Percentiles rank a stretch among this genome's conserved stretches.
These are phyloP conservation scores for Rattus rattus DNA, from an alignment of 2,113 vertebrate genomes.

Conservation along the genomic window DNA sequence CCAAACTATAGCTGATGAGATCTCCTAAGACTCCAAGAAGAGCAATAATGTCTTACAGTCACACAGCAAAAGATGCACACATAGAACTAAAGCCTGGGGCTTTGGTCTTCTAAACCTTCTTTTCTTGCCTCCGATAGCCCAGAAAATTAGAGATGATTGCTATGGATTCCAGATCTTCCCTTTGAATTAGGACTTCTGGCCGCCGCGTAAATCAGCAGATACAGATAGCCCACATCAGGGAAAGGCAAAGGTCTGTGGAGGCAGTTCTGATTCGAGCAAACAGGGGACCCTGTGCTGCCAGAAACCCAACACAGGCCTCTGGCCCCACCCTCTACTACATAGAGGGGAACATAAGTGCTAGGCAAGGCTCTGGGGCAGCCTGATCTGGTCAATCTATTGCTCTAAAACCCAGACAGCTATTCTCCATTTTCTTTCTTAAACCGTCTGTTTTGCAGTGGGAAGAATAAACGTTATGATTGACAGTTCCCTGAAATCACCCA, in stretches of 20 bases:
- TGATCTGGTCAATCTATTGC: slow-evolving; percentile 44
- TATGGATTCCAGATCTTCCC: not conserved
- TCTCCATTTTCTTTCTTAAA: slow-evolving; percentile 70
- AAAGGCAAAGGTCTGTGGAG: not conserved
- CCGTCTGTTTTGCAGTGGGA: slow-evolving; percentile 52
- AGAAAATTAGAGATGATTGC: not conserved
- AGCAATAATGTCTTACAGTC: not conserved
- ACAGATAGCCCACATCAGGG: not conserved
- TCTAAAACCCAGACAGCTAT: slow-evolving; percentile 69
- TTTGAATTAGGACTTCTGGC: not conserved
- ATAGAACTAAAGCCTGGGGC: not conserved
- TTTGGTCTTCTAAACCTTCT: not conserved
- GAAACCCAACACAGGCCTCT: not conserved
- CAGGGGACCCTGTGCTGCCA: not conserved
- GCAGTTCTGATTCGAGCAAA: not conserved
- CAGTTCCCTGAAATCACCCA: slow-evolving; percentile 81
- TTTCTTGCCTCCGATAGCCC: not conserved
- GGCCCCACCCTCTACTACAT: not conserved
- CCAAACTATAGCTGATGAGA: not conserved
- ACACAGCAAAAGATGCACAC: not conserved
- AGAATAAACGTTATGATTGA: slow-evolving; percentile 69
- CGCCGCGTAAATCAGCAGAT: not conserved
- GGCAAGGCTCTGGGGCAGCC: not conserved
- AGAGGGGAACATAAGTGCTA: not conserved
- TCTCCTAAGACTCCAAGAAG: not conserved